Base-by-base conservation (phyloP, 2,888 invertebrate species). In the Agonum fuliginosum region DNA sequence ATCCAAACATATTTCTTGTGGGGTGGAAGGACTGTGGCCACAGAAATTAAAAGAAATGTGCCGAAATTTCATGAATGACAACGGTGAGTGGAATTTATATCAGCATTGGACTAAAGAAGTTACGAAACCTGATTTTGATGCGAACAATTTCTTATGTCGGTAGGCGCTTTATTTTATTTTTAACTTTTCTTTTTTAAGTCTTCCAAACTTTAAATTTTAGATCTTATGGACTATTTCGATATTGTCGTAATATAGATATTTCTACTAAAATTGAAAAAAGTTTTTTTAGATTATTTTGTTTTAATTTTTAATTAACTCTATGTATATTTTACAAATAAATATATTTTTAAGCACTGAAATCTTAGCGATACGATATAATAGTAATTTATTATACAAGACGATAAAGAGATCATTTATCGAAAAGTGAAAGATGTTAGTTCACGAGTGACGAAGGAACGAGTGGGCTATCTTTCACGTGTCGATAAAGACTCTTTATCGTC, bases 21-120 rank as follows among this genome's bases (percentile, higher is more conserved):
- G 51, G 1, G 71, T 79, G 19, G 81, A 81, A 48, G 80, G 80
- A 20, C 24, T 76, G 41, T 82, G 82, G 82, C 78, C 80, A 10
- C 51, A 54, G 76, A 78, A 78, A 81, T 79, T 81, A 75, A 78
- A 78, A 51, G 77, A 79, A 71, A 75, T 79, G 41, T 81, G 81
- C 43, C 37, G 17, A 6, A 78, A n/a, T 30, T 81, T 78, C 46
- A 24, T 81, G 6, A 37, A 80, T 6, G 43, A 30, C 3, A 20
- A 19, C 2, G 69, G 74, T 2, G 67, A 48, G 46, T 27, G 19
- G 10, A 6, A 54, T 17, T 19, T 71, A 76, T 54, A 78, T 79
- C 5, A 48, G 78, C 41, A 51, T 14, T 73, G 78, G 75, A 27
- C 17, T 54, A 43, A 41, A 27, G 76, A 65, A 27, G 8, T 14